Evolutionary conservation across 2,113 vertebrate genomes (phyloP), one percentile per base, ranked within the genome.

Genomic region (Cheilinus undulatus): DNA sequence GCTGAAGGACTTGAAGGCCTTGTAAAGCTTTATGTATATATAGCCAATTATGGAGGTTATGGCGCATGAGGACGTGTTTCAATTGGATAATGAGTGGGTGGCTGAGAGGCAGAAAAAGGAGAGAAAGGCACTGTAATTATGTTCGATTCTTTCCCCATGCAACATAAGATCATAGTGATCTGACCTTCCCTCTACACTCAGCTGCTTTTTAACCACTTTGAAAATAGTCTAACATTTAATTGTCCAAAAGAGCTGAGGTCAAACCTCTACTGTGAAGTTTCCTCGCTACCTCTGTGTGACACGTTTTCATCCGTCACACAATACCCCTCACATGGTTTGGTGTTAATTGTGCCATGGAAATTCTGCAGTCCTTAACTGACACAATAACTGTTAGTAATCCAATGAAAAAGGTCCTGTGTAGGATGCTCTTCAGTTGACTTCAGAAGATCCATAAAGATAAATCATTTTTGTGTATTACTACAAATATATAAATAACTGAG

Each of bases 41-140:
- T 82, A 87, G 84, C 46, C 36, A 78, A 88, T 83, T 88, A 90
- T 86, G 52, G 69, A 86, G 80, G 59, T 85, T 72, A 66, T 81
- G 64, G 83, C 88, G 80, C 82, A 79, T 23, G 38, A 87, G 73
- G 70, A 86, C 80, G 73, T 84, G 79, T 88, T 92, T 88, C 74
- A 90, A 78, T 81, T 78, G 88, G 82, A 90, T 94, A 93, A 93
- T 93, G 87, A 92, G 84, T 89, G 89, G 92, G 91, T 93, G 82
- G 83, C 83, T 72, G 60, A 83, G 67, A 88, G 75, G 74, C 69
- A 86, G 83, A 65, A 84, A 83, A 87, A 61, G 58, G 75, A 89
- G 80, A 91, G 86, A 88, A 87, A 69, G 52, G 76, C 82, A 90
- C 86, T 92, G 80, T 93, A 93, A 94, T 94, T 93, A 91, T 77